phyloP scores from a whole-genome alignment of 2,113 vertebrate species.

The Paedocypris sp. region DNA sequence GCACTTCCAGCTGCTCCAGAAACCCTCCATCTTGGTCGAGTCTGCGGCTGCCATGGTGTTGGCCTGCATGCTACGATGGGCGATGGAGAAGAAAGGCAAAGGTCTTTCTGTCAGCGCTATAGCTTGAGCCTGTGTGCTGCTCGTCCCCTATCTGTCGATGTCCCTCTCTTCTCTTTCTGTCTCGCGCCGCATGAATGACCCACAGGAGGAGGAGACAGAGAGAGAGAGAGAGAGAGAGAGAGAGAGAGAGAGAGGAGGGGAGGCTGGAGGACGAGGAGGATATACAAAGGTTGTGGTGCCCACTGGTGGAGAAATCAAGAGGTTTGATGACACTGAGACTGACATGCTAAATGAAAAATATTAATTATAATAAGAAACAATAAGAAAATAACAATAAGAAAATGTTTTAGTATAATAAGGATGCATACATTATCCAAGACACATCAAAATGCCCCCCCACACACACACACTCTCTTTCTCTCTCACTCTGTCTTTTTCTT shows the following conservation, averaged over 20 bases:
- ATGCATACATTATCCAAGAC: no score
- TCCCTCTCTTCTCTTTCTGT: conserved; percentile 33
- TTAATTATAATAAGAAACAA: background rate
- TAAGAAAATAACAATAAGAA: background rate
- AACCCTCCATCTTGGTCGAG: conserved; percentile 81
- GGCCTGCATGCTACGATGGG: conserved; percentile 75
- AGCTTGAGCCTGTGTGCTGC: conserved; percentile 30
- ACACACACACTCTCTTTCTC: no score
- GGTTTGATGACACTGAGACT: conserved; percentile 22
- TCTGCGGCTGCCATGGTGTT: conserved; percentile 51
- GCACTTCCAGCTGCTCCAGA: conserved; percentile 97
- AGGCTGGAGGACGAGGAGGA: conserved; percentile 37
- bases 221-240: background rate
- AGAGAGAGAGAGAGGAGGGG: conserved; percentile 56
- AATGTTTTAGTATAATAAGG: no score
- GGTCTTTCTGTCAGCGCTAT: conserved; percentile 34
- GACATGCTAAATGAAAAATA: background rate
- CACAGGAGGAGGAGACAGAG: conserved; percentile 51
- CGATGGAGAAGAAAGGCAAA: conserved; percentile 16
- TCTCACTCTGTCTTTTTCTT: no score
- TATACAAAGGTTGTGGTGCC: conserved; percentile 42
- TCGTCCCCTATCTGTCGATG: conserved; percentile 27
- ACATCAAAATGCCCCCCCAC: no score
- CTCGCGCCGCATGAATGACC: conserved; percentile 57
- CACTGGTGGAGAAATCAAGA: conserved; percentile 41